These are phyloP conservation scores for Macquaria ambigua DNA, from an alignment of 2,113 vertebrate species.

Conservation along the genomic window DNA sequence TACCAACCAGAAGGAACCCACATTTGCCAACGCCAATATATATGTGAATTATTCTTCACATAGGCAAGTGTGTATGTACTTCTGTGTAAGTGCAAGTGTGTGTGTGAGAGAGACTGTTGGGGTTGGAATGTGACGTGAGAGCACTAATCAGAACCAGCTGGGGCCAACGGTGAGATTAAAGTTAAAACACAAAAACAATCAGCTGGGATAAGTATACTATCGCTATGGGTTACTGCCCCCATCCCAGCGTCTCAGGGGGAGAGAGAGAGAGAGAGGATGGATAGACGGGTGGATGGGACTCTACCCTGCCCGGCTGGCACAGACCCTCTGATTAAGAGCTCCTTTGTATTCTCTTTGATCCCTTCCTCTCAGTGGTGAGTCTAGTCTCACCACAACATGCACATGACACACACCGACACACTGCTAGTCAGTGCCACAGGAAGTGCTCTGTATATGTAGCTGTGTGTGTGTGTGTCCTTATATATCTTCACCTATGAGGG, in stretches of 20 bases:
- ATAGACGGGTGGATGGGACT: constrained; percentile 69
- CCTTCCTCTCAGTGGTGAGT: constrained; percentile 70
- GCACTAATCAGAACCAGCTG: constrained; percentile 89
- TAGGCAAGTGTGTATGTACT: not conserved
- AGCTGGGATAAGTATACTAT: constrained; percentile 85
- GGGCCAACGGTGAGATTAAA: constrained; percentile 83
- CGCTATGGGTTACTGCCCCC: constrained; percentile 85
- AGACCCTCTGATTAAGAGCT: constrained; percentile 77
- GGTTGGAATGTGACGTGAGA: constrained; percentile 81
- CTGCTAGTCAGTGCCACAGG: constrained; percentile 54
- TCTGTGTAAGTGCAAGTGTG: not conserved
- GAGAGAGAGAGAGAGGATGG: not conserved
- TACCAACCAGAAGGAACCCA: not conserved
- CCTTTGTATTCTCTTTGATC: constrained; percentile 80
- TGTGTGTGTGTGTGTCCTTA: not conserved
- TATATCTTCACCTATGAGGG: not conserved
- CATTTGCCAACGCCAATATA: not conserved
- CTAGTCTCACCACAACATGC: constrained; percentile 68
- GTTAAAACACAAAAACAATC: constrained; percentile 85
- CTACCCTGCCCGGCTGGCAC: constrained; percentile 74
- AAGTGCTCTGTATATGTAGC: not conserved
- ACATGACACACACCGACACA: constrained; percentile 58
- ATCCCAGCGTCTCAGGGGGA: constrained; percentile 67
- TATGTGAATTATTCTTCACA: constrained; percentile 8
- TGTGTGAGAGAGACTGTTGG: constrained; percentile 48